Evolutionary conservation across 2,888 invertebrate genomes (phyloP).

Genomic region (Meiosimyza decipiens): DNA sequence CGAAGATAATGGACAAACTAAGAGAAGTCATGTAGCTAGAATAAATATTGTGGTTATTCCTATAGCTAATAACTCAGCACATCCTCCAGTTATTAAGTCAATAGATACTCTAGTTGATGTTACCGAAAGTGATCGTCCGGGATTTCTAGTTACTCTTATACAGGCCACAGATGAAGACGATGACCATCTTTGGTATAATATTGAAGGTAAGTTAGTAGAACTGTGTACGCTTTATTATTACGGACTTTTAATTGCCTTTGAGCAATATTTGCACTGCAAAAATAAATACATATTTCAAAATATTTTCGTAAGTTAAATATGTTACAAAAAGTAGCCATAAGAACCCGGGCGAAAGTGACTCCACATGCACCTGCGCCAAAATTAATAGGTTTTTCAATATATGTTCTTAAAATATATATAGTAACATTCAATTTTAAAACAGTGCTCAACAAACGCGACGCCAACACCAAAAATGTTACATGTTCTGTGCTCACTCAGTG

Average conservation of each 20-base stretch:
- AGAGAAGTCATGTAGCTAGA: conserved; percentile 79
- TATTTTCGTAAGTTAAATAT: too few relatives aligned
- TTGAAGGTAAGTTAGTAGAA: conserved; percentile 75
- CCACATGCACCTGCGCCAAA: too few relatives aligned
- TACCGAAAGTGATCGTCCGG: conserved; percentile 88
- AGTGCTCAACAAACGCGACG: too few relatives aligned
- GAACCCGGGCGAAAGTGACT: too few relatives aligned
- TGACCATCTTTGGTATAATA: conserved; percentile 91
- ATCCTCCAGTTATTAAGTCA: conserved; percentile 74
- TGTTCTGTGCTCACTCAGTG: too few relatives aligned
- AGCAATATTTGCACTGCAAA: neutral
- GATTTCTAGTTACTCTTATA: conserved; percentile 86
- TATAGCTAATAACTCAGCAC: conserved; percentile 71
- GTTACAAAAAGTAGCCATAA: too few relatives aligned
- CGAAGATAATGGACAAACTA: conserved; percentile 81
- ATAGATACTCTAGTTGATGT: conserved; percentile 77
- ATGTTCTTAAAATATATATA: too few relatives aligned
- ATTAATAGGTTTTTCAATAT: too few relatives aligned
- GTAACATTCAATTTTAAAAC: too few relatives aligned
- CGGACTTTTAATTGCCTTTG: too few relatives aligned
- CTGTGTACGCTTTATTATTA: too few relatives aligned
- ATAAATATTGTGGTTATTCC: conserved; percentile 77
- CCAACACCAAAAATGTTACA: too few relatives aligned
- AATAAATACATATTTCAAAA: neutral
- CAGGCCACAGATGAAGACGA: conserved; percentile 88